These are phyloP conservation scores for Eupithecia subumbrata DNA, from an alignment of 2,888 invertebrate species.

Conservation along the genomic window DNA sequence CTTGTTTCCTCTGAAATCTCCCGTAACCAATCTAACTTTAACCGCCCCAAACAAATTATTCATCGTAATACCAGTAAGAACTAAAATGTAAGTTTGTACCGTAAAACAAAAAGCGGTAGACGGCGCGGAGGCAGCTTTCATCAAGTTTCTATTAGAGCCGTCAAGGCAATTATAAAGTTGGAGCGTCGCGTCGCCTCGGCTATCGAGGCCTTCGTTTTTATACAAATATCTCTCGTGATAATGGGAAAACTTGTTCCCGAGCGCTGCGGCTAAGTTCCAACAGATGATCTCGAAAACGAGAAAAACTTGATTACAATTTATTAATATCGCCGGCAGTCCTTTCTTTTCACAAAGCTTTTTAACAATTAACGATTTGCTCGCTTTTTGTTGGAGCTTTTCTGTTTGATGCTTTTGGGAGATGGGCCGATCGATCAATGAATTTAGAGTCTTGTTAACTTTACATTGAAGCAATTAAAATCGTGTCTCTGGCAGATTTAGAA, in stretches of 20 bases:
- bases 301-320: slow-evolving; percentile 61
- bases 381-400: slow-evolving; percentile 25
- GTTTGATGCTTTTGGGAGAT: slow-evolving; percentile 45
- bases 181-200: slow-evolving; percentile 47
- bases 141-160: slow-evolving; percentile 80
- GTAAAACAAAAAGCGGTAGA: slow-evolving; percentile 70
- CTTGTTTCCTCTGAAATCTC: slow-evolving; percentile 39
- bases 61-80: slow-evolving; percentile 55
- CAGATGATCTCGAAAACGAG: slow-evolving; percentile 72
- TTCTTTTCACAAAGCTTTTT: slow-evolving; percentile 41
- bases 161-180: slow-evolving; percentile 82
- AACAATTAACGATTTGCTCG: slow-evolving; percentile 31
- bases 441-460: neutral
- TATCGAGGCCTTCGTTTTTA: slow-evolving; percentile 71
- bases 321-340: slow-evolving; percentile 49
- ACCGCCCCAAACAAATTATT: slow-evolving; percentile 51
- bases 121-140: slow-evolving; percentile 72
- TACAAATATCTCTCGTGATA: slow-evolving; percentile 77
- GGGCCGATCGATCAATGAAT: neutral
- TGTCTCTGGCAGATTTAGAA: neutral
- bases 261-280: slow-evolving; percentile 60
- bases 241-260: slow-evolving; percentile 79
- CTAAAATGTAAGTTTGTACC: slow-evolving; percentile 72
- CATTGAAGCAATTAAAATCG: neutral
- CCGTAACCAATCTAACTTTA: slow-evolving; percentile 49